Conservation (phyloP, 2,888 invertebrate genomes). For the Psylliodes chrysocephalus region DNA sequence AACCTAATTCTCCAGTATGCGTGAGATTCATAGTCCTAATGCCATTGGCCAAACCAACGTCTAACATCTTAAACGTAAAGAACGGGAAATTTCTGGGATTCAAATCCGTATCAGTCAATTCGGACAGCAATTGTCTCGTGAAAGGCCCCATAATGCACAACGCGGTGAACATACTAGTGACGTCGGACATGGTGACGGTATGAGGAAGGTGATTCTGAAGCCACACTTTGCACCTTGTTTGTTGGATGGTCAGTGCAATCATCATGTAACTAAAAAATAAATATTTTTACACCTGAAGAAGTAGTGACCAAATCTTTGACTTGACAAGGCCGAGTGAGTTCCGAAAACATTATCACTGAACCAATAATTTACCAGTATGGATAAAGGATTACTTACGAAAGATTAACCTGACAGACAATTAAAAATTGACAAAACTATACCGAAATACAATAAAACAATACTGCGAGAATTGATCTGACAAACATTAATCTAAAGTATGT, state of each 20-base stretch:
- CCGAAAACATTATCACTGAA: no score
- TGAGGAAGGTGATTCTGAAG: conserved; percentile 73
- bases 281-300: no score
- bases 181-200: conserved; percentile 70
- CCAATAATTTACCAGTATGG: no score
- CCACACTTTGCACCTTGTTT: conserved; percentile 78
- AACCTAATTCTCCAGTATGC: conserved; percentile 78
- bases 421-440: no score
- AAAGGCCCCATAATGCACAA: conserved; percentile 78
- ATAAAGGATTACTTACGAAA: no score
- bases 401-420: no score
- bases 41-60: conserved; percentile 75
- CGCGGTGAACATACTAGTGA: conserved; percentile 79
- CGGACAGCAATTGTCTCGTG: conserved; percentile 71
- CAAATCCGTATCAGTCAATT: conserved; percentile 73
- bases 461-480: no score
- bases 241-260: conserved; percentile 83
- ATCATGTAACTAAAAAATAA: conserved; percentile 76
- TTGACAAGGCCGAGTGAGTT: no score
- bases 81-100: conserved; percentile 68
- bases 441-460: no score
- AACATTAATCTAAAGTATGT: no score
- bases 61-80: conserved; percentile 75
- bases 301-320: no score
- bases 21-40: conserved; percentile 78